Percentiles rank a stretch among this genome's conserved stretches.
Conservation (phyloP, 1,140 invertebrate species). For the Oncopodura yosiiana region DNA sequence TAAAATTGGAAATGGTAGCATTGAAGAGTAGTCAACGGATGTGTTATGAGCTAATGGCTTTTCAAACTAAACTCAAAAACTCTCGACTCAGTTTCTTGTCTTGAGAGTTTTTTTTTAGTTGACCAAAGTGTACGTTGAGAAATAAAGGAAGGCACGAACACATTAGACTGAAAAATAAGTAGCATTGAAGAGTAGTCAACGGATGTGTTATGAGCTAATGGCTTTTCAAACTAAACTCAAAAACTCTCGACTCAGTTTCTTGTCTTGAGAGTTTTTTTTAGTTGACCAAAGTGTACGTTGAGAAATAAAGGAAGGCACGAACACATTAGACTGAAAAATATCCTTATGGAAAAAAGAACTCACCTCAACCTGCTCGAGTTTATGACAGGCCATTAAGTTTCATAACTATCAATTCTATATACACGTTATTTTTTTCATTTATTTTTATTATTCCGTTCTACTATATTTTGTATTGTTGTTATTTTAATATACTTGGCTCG, state of each 20-base stretch:
- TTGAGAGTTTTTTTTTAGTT: neutral
- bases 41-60: neutral
- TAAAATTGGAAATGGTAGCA: too few relatives aligned
- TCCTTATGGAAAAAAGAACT: neutral
- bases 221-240: too few relatives aligned
- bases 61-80: neutral
- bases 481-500: too few relatives aligned
- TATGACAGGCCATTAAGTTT: slow-evolving; percentile 14
- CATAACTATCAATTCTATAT: slow-evolving; percentile 2
- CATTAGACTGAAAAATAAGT: neutral
- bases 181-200: slow-evolving; percentile 9
- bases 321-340: neutral
- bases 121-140: neutral
- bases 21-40: slow-evolving; percentile 3
- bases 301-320: neutral
- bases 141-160: neutral
- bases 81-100: neutral
- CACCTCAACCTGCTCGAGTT: slow-evolving; percentile 8
- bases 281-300: neutral
- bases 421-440: too few relatives aligned
- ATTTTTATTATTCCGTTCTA: too few relatives aligned
- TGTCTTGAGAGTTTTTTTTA: neutral
- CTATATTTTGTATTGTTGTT: too few relatives aligned
- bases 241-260: neutral
- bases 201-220: neutral